These are phyloP conservation scores for Parotia lawesii DNA, from an alignment of 2,113 vertebrate genomes.

Conservation along the genomic window DNA sequence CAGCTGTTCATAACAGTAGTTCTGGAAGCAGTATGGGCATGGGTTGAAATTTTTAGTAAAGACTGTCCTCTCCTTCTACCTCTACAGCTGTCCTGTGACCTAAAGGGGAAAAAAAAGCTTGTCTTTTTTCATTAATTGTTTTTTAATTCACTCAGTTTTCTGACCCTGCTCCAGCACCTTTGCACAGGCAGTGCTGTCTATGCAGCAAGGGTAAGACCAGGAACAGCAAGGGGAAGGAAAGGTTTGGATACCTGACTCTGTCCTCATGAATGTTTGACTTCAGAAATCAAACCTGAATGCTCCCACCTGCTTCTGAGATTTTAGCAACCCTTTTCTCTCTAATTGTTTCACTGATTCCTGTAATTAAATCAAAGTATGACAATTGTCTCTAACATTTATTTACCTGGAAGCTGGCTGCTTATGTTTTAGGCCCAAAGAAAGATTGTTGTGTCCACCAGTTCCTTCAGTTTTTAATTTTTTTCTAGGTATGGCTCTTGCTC, in stretches of 20 bases:
- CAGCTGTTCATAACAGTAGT: not conserved
- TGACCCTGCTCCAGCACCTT: not conserved
- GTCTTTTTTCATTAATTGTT: not conserved
- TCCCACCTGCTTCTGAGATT: constrained; percentile 23
- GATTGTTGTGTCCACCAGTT: not conserved
- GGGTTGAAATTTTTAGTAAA: not conserved
- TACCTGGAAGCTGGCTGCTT: not conserved
- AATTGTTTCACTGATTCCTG: not conserved
- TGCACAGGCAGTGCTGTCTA: not conserved
- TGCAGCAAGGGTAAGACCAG: not conserved
- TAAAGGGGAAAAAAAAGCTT: not conserved
- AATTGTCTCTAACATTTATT: not conserved
- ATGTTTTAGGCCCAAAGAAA: not conserved
- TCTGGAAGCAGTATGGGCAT: not conserved
- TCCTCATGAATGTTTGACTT: not conserved
- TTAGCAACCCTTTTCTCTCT: not conserved
- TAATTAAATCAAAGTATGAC: not conserved
- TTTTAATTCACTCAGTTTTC: not conserved
- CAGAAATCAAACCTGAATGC: constrained; percentile 27
- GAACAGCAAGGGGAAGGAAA: not conserved
- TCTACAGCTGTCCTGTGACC: not conserved
- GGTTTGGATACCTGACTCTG: not conserved
- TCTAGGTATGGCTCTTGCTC: not conserved
- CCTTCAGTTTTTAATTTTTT: not conserved
- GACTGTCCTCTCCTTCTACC: not conserved